A percentile compares a stretch with the other conserved stretches of the same genome.
Conservation (phyloP, 2,888 invertebrate species). For the Allacma fusca region DNA sequence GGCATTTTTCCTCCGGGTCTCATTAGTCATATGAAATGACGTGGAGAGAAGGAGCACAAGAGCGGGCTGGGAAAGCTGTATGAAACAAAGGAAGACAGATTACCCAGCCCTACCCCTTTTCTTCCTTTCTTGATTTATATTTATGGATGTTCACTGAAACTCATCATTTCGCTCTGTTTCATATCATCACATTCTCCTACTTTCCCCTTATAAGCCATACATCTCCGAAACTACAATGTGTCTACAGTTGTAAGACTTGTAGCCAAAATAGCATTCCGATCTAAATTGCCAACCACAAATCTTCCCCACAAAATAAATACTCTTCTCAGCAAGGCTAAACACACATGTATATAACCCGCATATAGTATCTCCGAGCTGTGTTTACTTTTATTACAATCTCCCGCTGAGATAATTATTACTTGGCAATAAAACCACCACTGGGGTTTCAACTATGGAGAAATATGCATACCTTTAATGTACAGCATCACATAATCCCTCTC, state of each 20-base stretch:
- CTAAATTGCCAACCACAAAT: not conserved
- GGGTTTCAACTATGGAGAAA: too few relatives aligned
- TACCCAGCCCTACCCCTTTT: slow-evolving; percentile 22
- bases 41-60: not conserved
- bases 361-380: too few relatives aligned
- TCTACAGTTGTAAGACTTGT: not conserved
- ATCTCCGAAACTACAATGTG: not conserved
- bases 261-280: not conserved
- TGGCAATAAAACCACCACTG: too few relatives aligned
- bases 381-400: too few relatives aligned
- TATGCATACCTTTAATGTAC: too few relatives aligned
- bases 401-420: too few relatives aligned
- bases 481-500: too few relatives aligned
- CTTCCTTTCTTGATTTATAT: slow-evolving; percentile 33
- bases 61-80: slow-evolving; percentile 16
- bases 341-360: too few relatives aligned
- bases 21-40: slow-evolving; percentile 30
- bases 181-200: not conserved
- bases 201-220: not conserved
- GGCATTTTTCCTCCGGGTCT: slow-evolving; percentile 35
- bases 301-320: too few relatives aligned
- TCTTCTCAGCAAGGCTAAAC: too few relatives aligned
- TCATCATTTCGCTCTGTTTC: slow-evolving; percentile 25
- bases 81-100: slow-evolving; percentile 39
- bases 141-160: slow-evolving; percentile 28